A percentile compares a stretch with the other conserved stretches of the same genome.
These are phyloP conservation scores for Anguilla obscura DNA, from an alignment of 2,797 vertebrate species.

Conservation along the genomic window DNA sequence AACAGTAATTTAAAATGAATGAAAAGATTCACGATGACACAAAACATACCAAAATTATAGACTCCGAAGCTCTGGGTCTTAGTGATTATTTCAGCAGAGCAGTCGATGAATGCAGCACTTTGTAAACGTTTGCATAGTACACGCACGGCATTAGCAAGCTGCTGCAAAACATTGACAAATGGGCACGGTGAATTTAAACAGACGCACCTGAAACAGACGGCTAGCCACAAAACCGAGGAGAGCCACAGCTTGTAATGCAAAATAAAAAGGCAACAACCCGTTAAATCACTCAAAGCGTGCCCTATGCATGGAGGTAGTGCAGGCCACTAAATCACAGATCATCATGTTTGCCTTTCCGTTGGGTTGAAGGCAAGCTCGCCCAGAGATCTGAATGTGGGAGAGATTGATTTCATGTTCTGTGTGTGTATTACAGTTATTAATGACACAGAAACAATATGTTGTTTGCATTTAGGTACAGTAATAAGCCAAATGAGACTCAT, in stretches of 20 bases:
- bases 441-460: background rate
- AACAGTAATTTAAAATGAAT: no score
- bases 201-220: background rate
- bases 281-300: background rate
- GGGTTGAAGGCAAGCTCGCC: background rate
- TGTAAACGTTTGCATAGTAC: background rate
- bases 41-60: background rate
- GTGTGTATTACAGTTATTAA: background rate
- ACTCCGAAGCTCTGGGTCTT: background rate
- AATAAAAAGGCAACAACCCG: background rate
- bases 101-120: background rate
- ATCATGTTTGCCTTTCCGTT: background rate
- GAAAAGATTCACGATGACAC: background rate
- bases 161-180: background rate
- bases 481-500: constrained; percentile 9
- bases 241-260: background rate
- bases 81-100: background rate
- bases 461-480: background rate
- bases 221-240: background rate
- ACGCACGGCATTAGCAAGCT: background rate
- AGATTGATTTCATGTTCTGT: constrained; percentile 10
- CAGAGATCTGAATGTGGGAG: background rate
- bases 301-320: background rate
- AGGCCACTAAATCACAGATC: background rate
- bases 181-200: background rate